A percentile compares a stretch with the other conserved stretches of the same genome.
These are phyloP conservation scores for Sarcophaga caerulescens DNA, from an alignment of 2,888 invertebrate genomes.

Conservation along the genomic window DNA sequence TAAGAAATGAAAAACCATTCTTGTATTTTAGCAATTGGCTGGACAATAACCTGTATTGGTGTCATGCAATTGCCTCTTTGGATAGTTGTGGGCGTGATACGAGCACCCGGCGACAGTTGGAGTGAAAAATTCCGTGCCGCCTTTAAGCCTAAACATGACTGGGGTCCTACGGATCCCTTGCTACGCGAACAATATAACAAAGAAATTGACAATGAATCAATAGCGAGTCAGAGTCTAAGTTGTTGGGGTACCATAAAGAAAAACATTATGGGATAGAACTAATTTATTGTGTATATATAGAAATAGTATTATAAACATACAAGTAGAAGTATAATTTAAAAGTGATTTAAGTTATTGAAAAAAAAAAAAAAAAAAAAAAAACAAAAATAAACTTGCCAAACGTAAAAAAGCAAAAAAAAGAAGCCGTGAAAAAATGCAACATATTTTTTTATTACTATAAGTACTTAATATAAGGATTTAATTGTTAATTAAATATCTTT, in stretches of 20 bases:
- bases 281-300: neutral
- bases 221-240: constrained; percentile 71
- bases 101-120: constrained; percentile 75
- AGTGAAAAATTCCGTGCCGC: constrained; percentile 80
- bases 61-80: constrained; percentile 82
- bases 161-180: constrained; percentile 83
- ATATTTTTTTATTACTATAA: constrained; percentile 21
- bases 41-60: constrained; percentile 82
- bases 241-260: constrained; percentile 75
- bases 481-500: constrained; percentile 47
- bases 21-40: constrained; percentile 79
- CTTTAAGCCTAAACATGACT: constrained; percentile 82
- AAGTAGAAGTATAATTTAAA: constrained; percentile 40
- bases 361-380: neutral
- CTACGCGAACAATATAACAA: constrained; percentile 83
- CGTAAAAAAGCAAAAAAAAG: constrained; percentile 20
- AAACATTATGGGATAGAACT: constrained; percentile 75
- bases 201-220: constrained; percentile 75
- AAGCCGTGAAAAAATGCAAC: neutral
- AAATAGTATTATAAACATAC: constrained; percentile 42
- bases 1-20: neutral
- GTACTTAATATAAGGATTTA: constrained; percentile 33
- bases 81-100: constrained; percentile 77
- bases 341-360: constrained; percentile 42
- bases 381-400: constrained; percentile 68